Percentiles rank a stretch among this genome's conserved stretches.
These are phyloP conservation scores for Yponomeuta evonymella DNA, from an alignment of 2,888 invertebrate species.

Conservation along the genomic window DNA sequence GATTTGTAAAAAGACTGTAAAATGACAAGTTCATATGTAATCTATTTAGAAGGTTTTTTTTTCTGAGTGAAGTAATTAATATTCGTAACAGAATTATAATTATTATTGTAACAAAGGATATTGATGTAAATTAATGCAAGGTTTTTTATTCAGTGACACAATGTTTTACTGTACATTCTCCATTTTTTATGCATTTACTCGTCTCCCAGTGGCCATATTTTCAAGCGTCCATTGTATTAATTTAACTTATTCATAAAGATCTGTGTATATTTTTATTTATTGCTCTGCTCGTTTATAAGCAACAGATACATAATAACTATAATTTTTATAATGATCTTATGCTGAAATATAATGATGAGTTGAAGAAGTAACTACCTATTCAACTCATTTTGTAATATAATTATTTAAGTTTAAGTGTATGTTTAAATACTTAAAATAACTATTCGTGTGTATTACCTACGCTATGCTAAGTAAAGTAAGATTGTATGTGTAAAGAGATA, in stretches of 20 bases:
- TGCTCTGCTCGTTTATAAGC: conserved; percentile 34
- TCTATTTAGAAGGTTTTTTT: conserved; percentile 53
- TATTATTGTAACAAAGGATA: conserved; percentile 8
- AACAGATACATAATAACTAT: background rate
- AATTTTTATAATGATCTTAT: conserved; percentile 1
- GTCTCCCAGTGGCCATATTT: conserved; percentile 68
- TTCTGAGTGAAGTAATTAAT: conserved; percentile 30
- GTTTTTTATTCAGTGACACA: conserved; percentile 9
- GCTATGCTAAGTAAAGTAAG: conserved; percentile 21
- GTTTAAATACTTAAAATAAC: conserved; percentile 51
- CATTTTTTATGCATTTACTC: conserved; percentile 17
- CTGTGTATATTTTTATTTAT: conserved; percentile 37
- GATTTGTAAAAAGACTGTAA: conserved; percentile 69
- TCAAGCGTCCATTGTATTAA: conserved; percentile 51
- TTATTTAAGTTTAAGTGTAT: conserved; percentile 40
- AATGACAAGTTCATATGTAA: conserved; percentile 52
- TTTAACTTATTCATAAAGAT: conserved; percentile 27
- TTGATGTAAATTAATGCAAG: conserved; percentile 14
- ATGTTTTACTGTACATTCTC: conserved; percentile 11
- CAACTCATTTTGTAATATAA: conserved; percentile 41
- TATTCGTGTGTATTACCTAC: conserved; percentile 41
- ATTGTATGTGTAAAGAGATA: conserved; percentile 66
- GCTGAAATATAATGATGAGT: background rate
- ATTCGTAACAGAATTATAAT: conserved; percentile 10
- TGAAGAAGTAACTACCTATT: background rate